These are phyloP conservation scores for Drosophila barbarae DNA, from an alignment of 2,888 invertebrate species.

Conservation along the genomic window DNA sequence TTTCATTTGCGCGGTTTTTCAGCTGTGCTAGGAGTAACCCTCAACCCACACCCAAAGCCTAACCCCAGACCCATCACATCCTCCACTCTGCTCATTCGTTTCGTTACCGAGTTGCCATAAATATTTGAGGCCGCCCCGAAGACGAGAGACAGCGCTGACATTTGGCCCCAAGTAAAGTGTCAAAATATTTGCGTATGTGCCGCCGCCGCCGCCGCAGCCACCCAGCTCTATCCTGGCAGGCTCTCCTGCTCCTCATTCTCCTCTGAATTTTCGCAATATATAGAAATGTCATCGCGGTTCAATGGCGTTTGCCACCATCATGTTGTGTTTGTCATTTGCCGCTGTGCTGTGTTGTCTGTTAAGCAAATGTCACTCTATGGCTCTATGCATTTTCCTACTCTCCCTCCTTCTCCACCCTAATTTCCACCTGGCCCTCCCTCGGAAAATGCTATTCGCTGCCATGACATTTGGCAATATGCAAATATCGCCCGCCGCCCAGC, in stretches of 20 bases:
- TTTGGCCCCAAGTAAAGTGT: constrained; percentile 66
- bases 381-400: constrained; percentile 16
- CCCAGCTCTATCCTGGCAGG: constrained; percentile 15
- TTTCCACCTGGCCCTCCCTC: constrained; percentile 7
- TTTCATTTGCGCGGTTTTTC: constrained; percentile 57
- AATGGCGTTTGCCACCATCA: constrained; percentile 51
- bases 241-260: constrained; percentile 1
- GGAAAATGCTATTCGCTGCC: constrained; percentile 33
- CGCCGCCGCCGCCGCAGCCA: not conserved
- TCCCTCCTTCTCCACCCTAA: not conserved
- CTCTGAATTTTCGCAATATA: constrained; percentile 20
- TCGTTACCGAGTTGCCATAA: constrained; percentile 35
- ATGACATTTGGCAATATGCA: constrained; percentile 65
- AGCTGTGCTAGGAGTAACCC: constrained; percentile 18
- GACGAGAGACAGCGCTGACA: constrained; percentile 41
- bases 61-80: constrained; percentile 8
- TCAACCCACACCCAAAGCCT: no score
- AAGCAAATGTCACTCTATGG: constrained; percentile 53
- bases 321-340: constrained; percentile 64
- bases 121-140: constrained; percentile 36
- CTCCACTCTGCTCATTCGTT: constrained; percentile 19
- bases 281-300: constrained; percentile 70
- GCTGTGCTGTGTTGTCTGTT: constrained; percentile 35
- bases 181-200: constrained; percentile 70
- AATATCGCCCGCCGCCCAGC: constrained; percentile 44